Percentiles rank a stretch among this genome's conserved stretches.
Evolutionary conservation across 2,113 vertebrate genomes (phyloP).

Genomic region (Potamarius usumacintae): DNA sequence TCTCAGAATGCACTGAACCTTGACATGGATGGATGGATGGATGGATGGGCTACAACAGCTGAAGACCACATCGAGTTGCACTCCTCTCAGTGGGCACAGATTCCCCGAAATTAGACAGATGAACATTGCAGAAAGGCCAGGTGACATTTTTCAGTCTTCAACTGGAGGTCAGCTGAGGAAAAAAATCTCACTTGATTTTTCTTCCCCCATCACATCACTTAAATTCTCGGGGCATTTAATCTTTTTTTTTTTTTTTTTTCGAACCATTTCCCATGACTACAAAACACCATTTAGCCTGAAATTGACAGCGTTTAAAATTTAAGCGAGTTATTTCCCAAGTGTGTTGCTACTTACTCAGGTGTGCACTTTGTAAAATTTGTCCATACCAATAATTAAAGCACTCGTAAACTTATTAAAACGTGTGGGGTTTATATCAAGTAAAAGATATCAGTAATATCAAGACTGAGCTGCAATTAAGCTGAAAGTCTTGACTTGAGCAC

Average conservation of each 20-base stretch:
- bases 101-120: not conserved
- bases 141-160: not conserved
- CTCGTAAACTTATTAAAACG: not conserved
- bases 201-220: not conserved
- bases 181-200: not conserved
- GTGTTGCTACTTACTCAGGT: not conserved
- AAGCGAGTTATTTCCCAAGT: not conserved
- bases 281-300: not conserved
- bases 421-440: no score
- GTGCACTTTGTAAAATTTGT: not conserved
- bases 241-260: not conserved
- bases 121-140: not conserved
- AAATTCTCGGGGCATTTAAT: not conserved
- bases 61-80: not conserved
- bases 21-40: not conserved
- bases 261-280: not conserved
- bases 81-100: not conserved
- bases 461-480: not conserved
- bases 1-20: not conserved
- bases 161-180: not conserved
- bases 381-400: not conserved
- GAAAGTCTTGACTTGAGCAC: not conserved
- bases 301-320: no score
- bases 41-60: not conserved
- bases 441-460: no score